Evolutionary conservation across 2,888 invertebrate species (phyloP), one percentile per base, ranked within the genome.

Genomic region (Pemphredon lugubris): DNA sequence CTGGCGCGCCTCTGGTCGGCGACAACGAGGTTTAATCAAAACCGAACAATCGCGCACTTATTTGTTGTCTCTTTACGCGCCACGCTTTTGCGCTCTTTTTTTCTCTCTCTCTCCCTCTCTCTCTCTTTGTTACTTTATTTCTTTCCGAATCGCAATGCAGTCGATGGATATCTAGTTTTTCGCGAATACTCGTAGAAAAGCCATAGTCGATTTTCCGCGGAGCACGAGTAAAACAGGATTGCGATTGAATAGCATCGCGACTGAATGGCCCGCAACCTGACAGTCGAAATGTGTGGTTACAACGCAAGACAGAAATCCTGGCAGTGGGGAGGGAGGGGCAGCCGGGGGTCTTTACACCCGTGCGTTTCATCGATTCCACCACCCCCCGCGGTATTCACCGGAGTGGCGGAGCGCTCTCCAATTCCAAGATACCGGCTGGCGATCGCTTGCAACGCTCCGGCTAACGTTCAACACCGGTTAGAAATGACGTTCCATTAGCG

Each of bases 241-340:
- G 44, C 71, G 71, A 77, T 66, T 78, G 77, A 77, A 77, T 67
- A 51, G 69, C 66, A 69, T 65, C 63, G 65, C 47, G 59, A 44
- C 60, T 69, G 76, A 77, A 77, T 66, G 61, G 67, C 59, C 61
- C 61, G 61, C 72, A 77, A 78, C 75, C 67, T 72, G 79, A 77
- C 72, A 78, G 67, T 32, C 79, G 65, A 77, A 77, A 77, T 65
- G 67, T 57, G 71, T 40, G 75, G 60, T 40, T 70, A 58, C 58
- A n/a, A n/a, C n/a, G n/a, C n/a, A 74, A 70, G 66, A 74, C 64
- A 64, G 66, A n/a, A n/a, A 66, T 26, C 42, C 14, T 1, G 21
- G 34, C 11, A 66, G 23, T n/a, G n/a, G n/a, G n/a, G n/a, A n/a
- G n/a, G n/a, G n/a, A n/a, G n/a, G n/a, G n/a, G n/a, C n/a, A n/a